phyloP scores from a whole-genome alignment of 2,113 vertebrate species.

The Piaya cayana region DNA sequence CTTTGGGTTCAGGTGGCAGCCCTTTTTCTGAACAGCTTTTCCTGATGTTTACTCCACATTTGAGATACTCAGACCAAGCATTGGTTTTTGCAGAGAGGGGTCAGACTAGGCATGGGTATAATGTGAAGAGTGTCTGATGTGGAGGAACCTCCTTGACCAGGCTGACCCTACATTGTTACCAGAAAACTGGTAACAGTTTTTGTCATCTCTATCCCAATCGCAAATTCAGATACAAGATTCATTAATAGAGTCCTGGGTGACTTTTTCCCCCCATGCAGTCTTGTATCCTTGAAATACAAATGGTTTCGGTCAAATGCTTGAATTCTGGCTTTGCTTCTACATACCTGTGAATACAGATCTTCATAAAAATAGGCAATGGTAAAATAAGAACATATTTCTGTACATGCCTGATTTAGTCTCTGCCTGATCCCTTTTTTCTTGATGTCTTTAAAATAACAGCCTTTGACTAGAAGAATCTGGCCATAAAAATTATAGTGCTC shows the following conservation, averaged over 20 bases:
- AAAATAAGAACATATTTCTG: neutral
- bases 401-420: neutral
- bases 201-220: slow-evolving; percentile 79
- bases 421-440: neutral
- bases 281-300: neutral
- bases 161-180: slow-evolving; percentile 67
- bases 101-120: slow-evolving; percentile 77
- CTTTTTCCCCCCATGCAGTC: neutral
- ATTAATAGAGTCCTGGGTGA: neutral
- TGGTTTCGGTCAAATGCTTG: neutral
- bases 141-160: slow-evolving; percentile 74
- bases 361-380: accelerated
- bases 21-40: neutral
- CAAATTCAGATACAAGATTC: slow-evolving; percentile 70
- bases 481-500: neutral
- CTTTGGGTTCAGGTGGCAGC: neutral
- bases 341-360: neutral
- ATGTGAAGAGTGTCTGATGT: slow-evolving; percentile 85
- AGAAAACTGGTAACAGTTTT: slow-evolving; percentile 78
- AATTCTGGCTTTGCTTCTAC: neutral
- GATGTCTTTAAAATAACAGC: neutral
- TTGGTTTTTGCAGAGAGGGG: slow-evolving; percentile 24
- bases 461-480: neutral
- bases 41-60: neutral
- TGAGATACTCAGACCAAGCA: neutral